Evolutionary conservation across 2,113 vertebrate genomes (phyloP), one percentile per base, ranked within the genome.

Genomic region (Labrus mixtus): DNA sequence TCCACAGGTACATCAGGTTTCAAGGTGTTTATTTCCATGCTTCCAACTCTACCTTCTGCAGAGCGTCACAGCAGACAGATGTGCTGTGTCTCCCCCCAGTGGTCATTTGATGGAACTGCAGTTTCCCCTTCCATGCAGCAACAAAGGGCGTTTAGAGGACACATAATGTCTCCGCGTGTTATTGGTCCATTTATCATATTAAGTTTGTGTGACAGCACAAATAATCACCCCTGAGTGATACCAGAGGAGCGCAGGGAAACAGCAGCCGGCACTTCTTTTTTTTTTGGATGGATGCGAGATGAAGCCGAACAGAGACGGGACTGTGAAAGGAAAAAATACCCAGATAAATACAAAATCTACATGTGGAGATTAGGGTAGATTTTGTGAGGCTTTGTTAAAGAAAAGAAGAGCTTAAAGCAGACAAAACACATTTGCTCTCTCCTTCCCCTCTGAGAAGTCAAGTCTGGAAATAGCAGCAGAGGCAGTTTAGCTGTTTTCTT

Each of bases 121-220:
- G 17, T 20, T 53, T 36, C n/a, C 41, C 41, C 10, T 17, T 29
- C 68, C 22, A 60, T 60, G 15, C 68, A 60, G 75, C 45, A 65
- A 36, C 69, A 69, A 73, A 81, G 83, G 83, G 36, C 77, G 6
- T 76, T 88, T 88, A 50, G 73, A 83, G 86, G 86, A 73, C 82
- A 72, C 23, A 6, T 57, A 81, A 64, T 61, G 58, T 76, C 59
- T 78, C 48, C 22, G 68, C 69, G 20, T 48, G 48, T 76, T 81
- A 75, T 81, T 65, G 57, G 57, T 76, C 68, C 61, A 65, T 88
- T 83, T 78, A 88, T 85, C 86, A 85, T 60, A 68, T 75, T 78
- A 85, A 77, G 22, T 74, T 57, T n/a, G 19, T 78, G 53, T 85
- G 76, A 85, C 79, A 78, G 41, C 61, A 68, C 37, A 78, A 70